Evolutionary conservation across 2,113 vertebrate genomes (phyloP).

Genomic region (Butorides virescens): DNA sequence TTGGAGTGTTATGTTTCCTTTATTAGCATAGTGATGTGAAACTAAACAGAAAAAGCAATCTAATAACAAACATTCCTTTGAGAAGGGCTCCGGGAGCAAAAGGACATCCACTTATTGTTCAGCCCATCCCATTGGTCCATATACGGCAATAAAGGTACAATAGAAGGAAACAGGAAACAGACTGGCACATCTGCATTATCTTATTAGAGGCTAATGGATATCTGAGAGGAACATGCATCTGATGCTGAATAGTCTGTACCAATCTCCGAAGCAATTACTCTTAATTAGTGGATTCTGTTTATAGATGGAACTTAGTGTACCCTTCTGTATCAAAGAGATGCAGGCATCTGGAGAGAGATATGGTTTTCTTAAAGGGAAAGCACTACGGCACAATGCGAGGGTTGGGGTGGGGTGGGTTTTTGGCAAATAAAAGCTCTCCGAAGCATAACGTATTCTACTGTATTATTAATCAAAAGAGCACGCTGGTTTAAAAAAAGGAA

Average conservation of each 20-base stretch:
- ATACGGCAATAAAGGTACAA: conserved; percentile 83
- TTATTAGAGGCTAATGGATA: conserved; percentile 85
- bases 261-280: conserved; percentile 83
- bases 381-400: neutral
- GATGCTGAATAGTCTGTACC: conserved; percentile 80
- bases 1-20: conserved; percentile 73
- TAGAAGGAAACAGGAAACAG: conserved; percentile 87
- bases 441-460: conserved; percentile 47
- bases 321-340: conserved; percentile 76
- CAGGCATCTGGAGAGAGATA: conserved; percentile 77
- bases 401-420: neutral
- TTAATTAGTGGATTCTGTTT: conserved; percentile 84
- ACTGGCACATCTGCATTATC: conserved; percentile 84
- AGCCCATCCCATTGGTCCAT: conserved; percentile 83
- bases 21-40: conserved; percentile 80
- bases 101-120: conserved; percentile 87
- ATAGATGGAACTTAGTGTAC: conserved; percentile 82
- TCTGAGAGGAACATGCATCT: conserved; percentile 82
- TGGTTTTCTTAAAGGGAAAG: conserved; percentile 75
- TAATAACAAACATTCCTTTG: conserved; percentile 84
- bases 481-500: neutral
- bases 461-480: conserved; percentile 54
- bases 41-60: conserved; percentile 81
- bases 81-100: conserved; percentile 80
- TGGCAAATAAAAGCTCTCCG: conserved; percentile 31